A percentile compares a stretch with the other conserved stretches of the same genome.
These are phyloP conservation scores for Colletes collaris DNA, from an alignment of 2,888 invertebrate genomes.

Conservation along the genomic window DNA sequence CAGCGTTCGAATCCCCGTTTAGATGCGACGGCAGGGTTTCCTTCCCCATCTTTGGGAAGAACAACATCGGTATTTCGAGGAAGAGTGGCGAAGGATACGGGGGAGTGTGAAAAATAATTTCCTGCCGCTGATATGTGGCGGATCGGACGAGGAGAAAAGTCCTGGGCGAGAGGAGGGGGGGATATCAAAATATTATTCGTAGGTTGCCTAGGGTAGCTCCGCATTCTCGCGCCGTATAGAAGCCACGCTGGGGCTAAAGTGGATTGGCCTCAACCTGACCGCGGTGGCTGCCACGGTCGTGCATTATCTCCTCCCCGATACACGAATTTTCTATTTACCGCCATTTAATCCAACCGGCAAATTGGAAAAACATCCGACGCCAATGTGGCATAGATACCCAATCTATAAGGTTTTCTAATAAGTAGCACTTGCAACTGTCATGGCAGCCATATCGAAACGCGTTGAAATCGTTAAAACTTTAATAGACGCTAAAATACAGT, in stretches of 20 bases:
- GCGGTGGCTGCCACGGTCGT: conserved; percentile 18
- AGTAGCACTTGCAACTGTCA: too few relatives aligned
- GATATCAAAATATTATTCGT: conserved; percentile 82
- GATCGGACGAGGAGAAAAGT: conserved; percentile 70
- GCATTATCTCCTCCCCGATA: conserved; percentile 37
- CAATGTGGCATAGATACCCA: too few relatives aligned
- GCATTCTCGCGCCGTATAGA: conserved; percentile 70
- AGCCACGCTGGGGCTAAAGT: conserved; percentile 61
- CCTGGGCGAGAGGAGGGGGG: conserved; percentile 54
- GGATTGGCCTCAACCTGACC: conserved; percentile 65
- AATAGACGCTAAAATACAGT: too few relatives aligned
- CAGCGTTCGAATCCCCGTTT: conserved; percentile 1
- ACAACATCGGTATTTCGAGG: conserved; percentile 23
- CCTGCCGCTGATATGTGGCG: conserved; percentile 78
- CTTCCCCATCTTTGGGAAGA: conserved; percentile 4
- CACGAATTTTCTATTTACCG: conserved; percentile 48
- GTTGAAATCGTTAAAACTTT: too few relatives aligned
- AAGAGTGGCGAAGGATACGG: conserved; percentile 58
- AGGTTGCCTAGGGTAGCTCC: conserved; percentile 71
- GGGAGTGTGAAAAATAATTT: conserved; percentile 81
- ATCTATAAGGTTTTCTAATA: too few relatives aligned
- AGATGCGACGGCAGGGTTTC: conserved; percentile 12
- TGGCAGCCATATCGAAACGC: too few relatives aligned
- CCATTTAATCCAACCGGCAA: conserved; percentile 20
- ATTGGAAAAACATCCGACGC: too few relatives aligned